phyloP scores from a whole-genome alignment of 2,113 vertebrate genomes.

The Bolborhynchus lineola region DNA sequence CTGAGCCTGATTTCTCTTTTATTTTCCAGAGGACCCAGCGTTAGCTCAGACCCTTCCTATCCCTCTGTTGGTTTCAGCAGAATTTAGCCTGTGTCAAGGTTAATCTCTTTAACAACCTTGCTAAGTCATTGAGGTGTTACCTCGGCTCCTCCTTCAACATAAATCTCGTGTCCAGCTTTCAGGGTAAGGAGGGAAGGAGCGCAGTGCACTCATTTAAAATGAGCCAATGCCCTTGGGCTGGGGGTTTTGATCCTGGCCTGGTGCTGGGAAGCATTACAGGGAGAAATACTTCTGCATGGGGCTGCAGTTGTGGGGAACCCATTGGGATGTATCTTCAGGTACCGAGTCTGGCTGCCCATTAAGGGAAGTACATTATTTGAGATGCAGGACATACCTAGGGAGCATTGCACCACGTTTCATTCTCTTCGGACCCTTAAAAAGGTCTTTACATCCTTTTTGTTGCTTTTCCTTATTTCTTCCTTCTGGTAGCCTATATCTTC shows the following conservation, averaged over 20 bases:
- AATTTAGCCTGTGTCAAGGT: background rate
- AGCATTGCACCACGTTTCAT: rapidly evolving
- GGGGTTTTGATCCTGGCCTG: background rate
- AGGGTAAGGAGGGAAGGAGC: background rate
- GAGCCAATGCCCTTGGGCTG: background rate
- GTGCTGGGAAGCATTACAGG: background rate
- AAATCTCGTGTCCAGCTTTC: background rate
- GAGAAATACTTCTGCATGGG: background rate
- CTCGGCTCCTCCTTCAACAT: background rate
- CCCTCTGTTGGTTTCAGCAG: background rate
- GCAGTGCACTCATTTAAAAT: background rate
- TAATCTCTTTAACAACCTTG: background rate
- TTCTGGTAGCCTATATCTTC: background rate
- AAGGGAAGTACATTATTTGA: rapidly evolving
- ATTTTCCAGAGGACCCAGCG: background rate
- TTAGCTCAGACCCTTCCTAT: background rate
- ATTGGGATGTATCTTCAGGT: background rate
- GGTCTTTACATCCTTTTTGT: background rate
- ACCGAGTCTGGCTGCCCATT: rapidly evolving
- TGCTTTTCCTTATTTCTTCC: background rate
- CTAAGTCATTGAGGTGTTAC: background rate
- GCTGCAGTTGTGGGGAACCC: background rate
- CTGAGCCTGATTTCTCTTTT: background rate
- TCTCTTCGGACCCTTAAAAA: background rate
- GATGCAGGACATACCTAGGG: too few species aligned